Base-by-base conservation (phyloP, 2,888 invertebrate genomes). In the Xylota segnis region DNA sequence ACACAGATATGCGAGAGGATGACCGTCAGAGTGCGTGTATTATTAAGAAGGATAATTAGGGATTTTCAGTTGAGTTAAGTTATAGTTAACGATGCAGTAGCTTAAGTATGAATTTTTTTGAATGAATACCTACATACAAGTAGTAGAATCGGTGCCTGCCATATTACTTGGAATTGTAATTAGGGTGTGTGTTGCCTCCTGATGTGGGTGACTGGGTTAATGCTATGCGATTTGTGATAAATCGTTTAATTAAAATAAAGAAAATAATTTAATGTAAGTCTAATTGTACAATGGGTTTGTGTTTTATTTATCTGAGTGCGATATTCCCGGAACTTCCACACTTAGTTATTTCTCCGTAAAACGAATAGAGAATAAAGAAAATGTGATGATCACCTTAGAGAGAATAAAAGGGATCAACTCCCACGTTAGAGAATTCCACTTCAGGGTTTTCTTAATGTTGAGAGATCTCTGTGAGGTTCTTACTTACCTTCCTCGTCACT, bases 1-100 rank as follows among this genome's bases (percentile, higher is more conserved):
- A 97, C 90, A 91, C 92, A 77, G 97, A 97, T 88, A 95, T 97
- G 94, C 92, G 93, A 0, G 93, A 94, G 1, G 96, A 96, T 65
- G 96, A 97, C 72, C 94, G 94, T 83, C 91, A 93, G 76, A 90
- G 93, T 47, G 94, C 93, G 10, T 82, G 88, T 12, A 91, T 91
- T 78, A 88, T 89, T 32, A 91, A 91, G 88, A 90, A 90, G 88
- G 88, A 87, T 47, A 87, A 90, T 70, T 92, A 90, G 83, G 88
- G 40, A 71, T 37, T 27, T 52, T 27, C 0, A 23, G 23, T 12
- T 47, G 14, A 40, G 23, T 18, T 56, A 45, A 34, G 45, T 27
- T 47, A 18, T 18, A 47, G 37, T 10, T 23, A 23, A 3, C 23
- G 23, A 23, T 23, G 23, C 3, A 2, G 3, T 23, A 23, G 1